phyloP scores from a whole-genome alignment of 2,113 vertebrate genomes.

The Morone chrysops region DNA sequence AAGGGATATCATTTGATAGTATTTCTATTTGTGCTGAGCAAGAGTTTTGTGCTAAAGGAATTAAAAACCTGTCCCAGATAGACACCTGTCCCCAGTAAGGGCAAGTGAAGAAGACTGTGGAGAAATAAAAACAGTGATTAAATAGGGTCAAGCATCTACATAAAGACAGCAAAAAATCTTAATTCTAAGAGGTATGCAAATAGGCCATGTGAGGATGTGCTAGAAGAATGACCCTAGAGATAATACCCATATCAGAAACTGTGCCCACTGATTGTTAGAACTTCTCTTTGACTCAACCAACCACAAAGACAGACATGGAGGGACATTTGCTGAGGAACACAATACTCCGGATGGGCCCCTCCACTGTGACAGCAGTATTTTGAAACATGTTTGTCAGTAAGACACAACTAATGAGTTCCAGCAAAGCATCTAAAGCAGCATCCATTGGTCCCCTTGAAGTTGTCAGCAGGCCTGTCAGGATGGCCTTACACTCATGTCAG shows the following conservation, averaged over 20 bases:
- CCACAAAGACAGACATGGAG: neutral
- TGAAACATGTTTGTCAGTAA: constrained; percentile 19
- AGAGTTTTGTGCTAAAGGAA: no score
- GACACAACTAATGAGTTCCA: constrained; percentile 42
- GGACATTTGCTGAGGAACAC: constrained; percentile 20
- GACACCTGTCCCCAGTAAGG: no score
- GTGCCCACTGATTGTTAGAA: neutral
- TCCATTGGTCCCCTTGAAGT: constrained; percentile 23
- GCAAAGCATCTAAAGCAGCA: constrained; percentile 36
- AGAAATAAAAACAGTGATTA: neutral
- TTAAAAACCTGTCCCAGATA: no score
- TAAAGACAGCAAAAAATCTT: neutral
- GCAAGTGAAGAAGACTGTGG: neutral
- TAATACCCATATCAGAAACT: neutral
- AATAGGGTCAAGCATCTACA: neutral
- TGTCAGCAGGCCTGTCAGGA: constrained; percentile 58
- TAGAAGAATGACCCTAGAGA: neutral
- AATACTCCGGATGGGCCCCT: neutral
- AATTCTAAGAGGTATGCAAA: neutral
- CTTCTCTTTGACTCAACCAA: neutral
- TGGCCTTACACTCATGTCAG: constrained; percentile 51
- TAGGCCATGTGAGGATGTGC: neutral
- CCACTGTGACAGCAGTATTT: constrained; percentile 4
- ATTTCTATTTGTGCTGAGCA: no score
- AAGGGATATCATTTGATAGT: no score